phyloP scores from a whole-genome alignment of 2,113 vertebrate species.

The Pluvianellus socialis region DNA sequence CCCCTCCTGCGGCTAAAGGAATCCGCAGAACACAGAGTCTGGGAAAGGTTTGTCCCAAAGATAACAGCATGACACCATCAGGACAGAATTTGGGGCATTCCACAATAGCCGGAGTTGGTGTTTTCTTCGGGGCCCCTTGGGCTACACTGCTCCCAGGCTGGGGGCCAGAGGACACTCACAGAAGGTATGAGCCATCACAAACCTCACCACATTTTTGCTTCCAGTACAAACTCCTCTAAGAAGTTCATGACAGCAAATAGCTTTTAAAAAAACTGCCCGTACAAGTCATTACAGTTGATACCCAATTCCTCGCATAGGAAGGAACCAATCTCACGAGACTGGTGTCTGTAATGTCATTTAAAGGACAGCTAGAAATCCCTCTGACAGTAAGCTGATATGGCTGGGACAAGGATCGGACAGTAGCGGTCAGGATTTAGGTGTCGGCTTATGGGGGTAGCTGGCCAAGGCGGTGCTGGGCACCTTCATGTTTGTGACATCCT shows the following conservation, averaged over 20 bases:
- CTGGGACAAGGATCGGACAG: background rate
- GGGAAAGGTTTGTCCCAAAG: background rate
- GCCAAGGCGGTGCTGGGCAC: background rate
- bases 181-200: background rate
- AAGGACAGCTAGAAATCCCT: background rate
- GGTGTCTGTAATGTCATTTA: background rate
- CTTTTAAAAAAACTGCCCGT: background rate
- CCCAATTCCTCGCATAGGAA: background rate
- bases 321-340: background rate
- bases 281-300: background rate
- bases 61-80: background rate
- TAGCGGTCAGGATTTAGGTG: background rate
- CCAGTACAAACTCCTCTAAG: background rate
- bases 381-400: background rate
- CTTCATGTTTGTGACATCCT: background rate
- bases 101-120: background rate
- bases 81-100: background rate
- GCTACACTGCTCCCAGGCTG: background rate
- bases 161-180: background rate
- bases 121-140: background rate
- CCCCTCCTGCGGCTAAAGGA: background rate
- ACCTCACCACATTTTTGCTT: background rate
- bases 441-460: accelerated
- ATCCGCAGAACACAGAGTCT: background rate
- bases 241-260: background rate